Conservation (phyloP, 2,888 invertebrate genomes). For the Nematopogon swammerdamellus region DNA sequence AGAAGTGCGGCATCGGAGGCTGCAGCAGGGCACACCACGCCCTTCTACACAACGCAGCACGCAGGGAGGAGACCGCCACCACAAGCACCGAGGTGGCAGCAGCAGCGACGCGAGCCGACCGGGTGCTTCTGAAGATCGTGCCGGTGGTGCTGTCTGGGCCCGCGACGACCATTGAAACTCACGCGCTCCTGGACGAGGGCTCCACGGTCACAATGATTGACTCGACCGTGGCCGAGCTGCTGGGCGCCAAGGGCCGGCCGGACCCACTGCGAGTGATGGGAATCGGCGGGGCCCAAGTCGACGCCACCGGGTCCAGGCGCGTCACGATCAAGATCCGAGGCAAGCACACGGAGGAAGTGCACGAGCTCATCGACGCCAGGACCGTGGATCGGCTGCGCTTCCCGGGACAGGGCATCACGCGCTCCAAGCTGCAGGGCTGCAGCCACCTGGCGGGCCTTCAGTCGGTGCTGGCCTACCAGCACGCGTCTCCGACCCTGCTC, state of each 20-base stretch:
- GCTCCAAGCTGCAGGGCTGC: neutral
- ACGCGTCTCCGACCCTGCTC: neutral
- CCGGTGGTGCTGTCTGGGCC: slow-evolving; percentile 1
- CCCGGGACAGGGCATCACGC: neutral
- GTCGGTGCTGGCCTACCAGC: neutral
- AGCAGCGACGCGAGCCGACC: neutral
- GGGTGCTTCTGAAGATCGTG: neutral
- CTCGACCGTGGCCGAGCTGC: neutral
- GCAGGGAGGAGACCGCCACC: neutral
- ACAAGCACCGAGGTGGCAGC: neutral
- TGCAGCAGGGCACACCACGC: neutral
- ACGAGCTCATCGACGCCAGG: neutral
- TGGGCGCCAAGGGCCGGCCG: neutral
- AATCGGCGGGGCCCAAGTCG: neutral
- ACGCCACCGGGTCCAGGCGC: neutral
- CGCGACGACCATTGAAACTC: neutral
- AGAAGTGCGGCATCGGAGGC: neutral
- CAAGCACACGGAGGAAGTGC: neutral
- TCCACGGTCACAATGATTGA: neutral
- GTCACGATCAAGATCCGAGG: neutral
- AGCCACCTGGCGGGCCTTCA: neutral
- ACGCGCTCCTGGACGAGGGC: slow-evolving; percentile 1
- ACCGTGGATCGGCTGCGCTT: neutral
- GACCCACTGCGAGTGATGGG: neutral
- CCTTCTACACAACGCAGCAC: neutral